Percentiles rank a stretch among this genome's conserved stretches.
phyloP scores from a whole-genome alignment of 2,888 invertebrate genomes.

The Mythimna loreyi region DNA sequence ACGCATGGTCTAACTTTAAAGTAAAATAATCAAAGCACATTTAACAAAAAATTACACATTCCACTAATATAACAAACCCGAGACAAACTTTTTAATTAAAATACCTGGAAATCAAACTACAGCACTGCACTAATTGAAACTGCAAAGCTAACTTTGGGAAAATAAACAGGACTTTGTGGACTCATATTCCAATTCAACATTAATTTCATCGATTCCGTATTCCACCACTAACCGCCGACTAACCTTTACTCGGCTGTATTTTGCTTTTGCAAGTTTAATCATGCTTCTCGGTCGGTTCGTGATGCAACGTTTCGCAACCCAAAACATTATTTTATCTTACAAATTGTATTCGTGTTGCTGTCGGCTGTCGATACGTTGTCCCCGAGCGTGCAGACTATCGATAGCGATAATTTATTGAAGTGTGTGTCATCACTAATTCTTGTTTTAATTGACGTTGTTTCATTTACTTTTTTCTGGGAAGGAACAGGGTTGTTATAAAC shows the following conservation, averaged over 20 bases:
- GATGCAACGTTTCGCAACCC: slow-evolving; percentile 89
- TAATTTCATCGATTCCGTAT: slow-evolving; percentile 64
- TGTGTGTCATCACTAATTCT: slow-evolving; percentile 74
- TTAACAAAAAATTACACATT: background rate
- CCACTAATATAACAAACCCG: slow-evolving; percentile 11
- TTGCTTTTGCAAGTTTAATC: slow-evolving; percentile 91
- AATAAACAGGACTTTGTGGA: slow-evolving; percentile 21
- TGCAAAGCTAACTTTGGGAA: background rate
- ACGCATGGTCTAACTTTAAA: background rate
- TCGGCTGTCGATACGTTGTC: slow-evolving; percentile 77
- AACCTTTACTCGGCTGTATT: slow-evolving; percentile 89
- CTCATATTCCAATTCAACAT: slow-evolving; percentile 34
- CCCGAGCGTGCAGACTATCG: slow-evolving; percentile 66
- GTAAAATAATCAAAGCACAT: background rate
- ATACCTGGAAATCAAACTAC: slow-evolving; percentile 4
- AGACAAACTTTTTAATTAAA: slow-evolving; percentile 23
- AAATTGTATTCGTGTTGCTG: slow-evolving; percentile 87
- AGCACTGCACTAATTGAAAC: slow-evolving; percentile 28
- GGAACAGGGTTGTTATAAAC: background rate
- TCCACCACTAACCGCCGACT: slow-evolving; percentile 76
- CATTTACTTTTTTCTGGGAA: slow-evolving; percentile 14
- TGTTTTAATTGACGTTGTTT: slow-evolving; percentile 60
- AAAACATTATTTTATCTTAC: slow-evolving; percentile 90
- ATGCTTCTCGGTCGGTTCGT: slow-evolving; percentile 86
- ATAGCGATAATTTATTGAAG: slow-evolving; percentile 67